A percentile compares a stretch with the other conserved stretches of the same genome.
These are phyloP conservation scores for Drosophila prostipennis DNA, from an alignment of 2,888 invertebrate species.

Conservation along the genomic window DNA sequence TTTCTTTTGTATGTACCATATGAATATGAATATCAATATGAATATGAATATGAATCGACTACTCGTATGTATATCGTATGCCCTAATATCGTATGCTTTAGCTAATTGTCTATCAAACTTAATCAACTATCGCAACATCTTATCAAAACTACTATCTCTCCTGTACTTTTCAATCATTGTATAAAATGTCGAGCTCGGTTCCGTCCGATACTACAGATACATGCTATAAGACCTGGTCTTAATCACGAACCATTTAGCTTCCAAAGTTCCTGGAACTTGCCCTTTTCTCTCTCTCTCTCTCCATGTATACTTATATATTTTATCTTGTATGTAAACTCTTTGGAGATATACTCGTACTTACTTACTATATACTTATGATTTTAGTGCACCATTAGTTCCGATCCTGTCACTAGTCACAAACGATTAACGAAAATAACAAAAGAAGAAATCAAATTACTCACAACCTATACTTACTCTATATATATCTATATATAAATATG, in stretches of 20 bases:
- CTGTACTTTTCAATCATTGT: constrained; percentile 30
- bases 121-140: constrained; percentile 31
- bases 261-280: constrained; percentile 28
- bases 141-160: constrained; percentile 12
- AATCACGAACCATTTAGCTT: constrained; percentile 29
- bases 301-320: constrained; percentile 34
- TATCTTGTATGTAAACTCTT: constrained; percentile 22
- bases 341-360: constrained; percentile 26
- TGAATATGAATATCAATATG: constrained; percentile 11
- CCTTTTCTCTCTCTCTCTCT: constrained; percentile 17
- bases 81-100: constrained; percentile 43
- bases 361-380: constrained; percentile 46
- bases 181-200: constrained; percentile 37
- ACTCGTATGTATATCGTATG: constrained; percentile 45
- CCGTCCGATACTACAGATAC: constrained; percentile 14
- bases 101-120: constrained; percentile 39
- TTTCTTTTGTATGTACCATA: constrained; percentile 69
- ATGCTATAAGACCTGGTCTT: neutral
- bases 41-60: constrained; percentile 29
- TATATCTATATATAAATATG: constrained; percentile 25
- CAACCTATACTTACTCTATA: constrained; percentile 38
- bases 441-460: constrained; percentile 63
- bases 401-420: constrained; percentile 41
- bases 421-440: constrained; percentile 59
- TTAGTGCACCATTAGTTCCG: constrained; percentile 58